phyloP scores from a whole-genome alignment of 2,797 vertebrate species.

The Gymnocypris eckloni region DNA sequence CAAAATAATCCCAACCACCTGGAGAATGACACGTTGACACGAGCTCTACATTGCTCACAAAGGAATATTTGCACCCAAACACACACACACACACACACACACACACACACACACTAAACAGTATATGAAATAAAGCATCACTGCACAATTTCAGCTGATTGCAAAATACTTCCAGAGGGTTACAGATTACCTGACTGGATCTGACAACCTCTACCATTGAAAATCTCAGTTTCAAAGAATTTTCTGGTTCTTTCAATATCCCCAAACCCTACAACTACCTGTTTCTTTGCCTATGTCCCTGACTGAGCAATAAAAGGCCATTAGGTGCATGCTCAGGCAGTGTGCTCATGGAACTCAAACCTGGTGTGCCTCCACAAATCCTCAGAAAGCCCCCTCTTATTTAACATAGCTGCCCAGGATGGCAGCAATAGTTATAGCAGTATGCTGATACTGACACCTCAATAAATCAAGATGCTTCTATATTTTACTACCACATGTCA shows the following conservation, averaged over 20 bases:
- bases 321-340: slow-evolving; percentile 40
- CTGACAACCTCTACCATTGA: background rate
- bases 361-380: slow-evolving; percentile 47
- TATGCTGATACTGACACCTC: slow-evolving; percentile 56
- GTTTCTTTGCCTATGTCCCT: background rate
- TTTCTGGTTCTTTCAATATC: background rate
- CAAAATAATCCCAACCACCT: background rate
- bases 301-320: slow-evolving; percentile 27
- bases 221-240: background rate
- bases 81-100: background rate
- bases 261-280: background rate
- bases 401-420: slow-evolving; percentile 58
- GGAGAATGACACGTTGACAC: slow-evolving; percentile 7
- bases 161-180: background rate
- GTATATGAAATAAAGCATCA: background rate
- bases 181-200: background rate
- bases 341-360: slow-evolving; percentile 60
- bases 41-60: slow-evolving; percentile 19
- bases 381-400: slow-evolving; percentile 61
- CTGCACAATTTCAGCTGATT: background rate
- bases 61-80: slow-evolving; percentile 16
- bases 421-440: slow-evolving; percentile 37
- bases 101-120: background rate
- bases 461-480: slow-evolving; percentile 58
- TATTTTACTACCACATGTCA: slow-evolving; percentile 3